These are phyloP conservation scores for Cygnus olor DNA, from an alignment of 2,797 vertebrate genomes.

Conservation along the genomic window DNA sequence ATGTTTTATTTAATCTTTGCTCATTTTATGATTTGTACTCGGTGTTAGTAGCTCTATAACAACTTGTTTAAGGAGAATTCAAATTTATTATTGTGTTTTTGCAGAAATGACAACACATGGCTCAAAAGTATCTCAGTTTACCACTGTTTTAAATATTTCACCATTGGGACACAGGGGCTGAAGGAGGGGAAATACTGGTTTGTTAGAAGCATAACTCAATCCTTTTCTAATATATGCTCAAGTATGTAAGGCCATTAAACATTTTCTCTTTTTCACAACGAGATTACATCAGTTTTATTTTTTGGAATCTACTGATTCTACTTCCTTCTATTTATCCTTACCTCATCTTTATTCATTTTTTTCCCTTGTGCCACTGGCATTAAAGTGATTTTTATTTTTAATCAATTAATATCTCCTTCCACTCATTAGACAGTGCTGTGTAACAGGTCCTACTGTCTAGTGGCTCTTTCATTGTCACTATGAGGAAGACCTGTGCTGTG, in stretches of 20 bases:
- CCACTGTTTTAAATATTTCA: background rate
- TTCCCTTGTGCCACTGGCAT: background rate
- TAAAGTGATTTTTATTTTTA: background rate
- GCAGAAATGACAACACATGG: background rate
- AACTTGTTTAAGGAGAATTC: background rate
- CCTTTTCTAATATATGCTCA: background rate
- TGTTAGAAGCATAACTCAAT: background rate
- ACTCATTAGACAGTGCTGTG: background rate
- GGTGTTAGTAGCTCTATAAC: background rate
- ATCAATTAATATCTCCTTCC: background rate
- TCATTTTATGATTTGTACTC: background rate
- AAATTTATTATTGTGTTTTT: background rate
- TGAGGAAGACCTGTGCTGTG: background rate
- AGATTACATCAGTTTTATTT: background rate
- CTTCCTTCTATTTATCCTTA: background rate
- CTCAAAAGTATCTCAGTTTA: background rate
- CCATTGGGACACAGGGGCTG: accelerated
- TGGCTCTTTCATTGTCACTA: background rate
- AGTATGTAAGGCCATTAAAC: background rate
- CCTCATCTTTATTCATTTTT: background rate
- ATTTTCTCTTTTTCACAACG: background rate
- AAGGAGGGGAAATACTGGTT: background rate
- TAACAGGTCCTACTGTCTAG: background rate
- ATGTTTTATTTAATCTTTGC: background rate
- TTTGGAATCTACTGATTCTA: background rate